Conservation (phyloP, 2,888 invertebrate species). For the Latrodectus elegans region DNA sequence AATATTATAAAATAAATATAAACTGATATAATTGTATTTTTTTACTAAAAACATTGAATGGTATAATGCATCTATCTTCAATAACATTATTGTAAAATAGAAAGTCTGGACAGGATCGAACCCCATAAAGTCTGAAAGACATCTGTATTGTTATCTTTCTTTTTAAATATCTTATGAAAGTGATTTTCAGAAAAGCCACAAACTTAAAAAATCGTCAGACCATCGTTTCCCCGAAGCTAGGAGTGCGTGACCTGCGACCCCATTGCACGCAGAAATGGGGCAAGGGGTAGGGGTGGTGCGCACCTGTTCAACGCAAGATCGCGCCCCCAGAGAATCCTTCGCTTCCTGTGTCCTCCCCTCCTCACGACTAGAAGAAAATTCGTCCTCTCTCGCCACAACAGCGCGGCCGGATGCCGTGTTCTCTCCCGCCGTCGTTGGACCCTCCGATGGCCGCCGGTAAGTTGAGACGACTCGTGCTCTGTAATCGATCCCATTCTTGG, state of each 20-base stretch:
- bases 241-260: constrained; percentile 55
- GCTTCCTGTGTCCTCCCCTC: constrained; percentile 44
- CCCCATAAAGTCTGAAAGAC: too few relatives aligned
- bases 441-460: constrained; percentile 4
- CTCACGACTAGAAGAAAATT: background rate
- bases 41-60: too few relatives aligned
- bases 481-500: background rate
- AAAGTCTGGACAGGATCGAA: too few relatives aligned
- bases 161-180: too few relatives aligned
- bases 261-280: constrained; percentile 40
- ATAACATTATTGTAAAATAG: too few relatives aligned
- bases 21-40: too few relatives aligned
- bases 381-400: background rate
- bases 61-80: too few relatives aligned
- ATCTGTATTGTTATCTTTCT: too few relatives aligned
- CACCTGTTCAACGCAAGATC: constrained; percentile 57
- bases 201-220: too few relatives aligned
- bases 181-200: too few relatives aligned
- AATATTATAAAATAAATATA: too few relatives aligned
- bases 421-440: background rate
- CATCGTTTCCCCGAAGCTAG: background rate
- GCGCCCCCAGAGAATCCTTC: constrained; percentile 12
- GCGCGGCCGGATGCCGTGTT: background rate
- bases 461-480: background rate
- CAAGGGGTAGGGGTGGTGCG: constrained; percentile 2